These are phyloP conservation scores for Drosophila elegans DNA, from an alignment of 1,140 invertebrate species.

Conservation along the genomic window DNA sequence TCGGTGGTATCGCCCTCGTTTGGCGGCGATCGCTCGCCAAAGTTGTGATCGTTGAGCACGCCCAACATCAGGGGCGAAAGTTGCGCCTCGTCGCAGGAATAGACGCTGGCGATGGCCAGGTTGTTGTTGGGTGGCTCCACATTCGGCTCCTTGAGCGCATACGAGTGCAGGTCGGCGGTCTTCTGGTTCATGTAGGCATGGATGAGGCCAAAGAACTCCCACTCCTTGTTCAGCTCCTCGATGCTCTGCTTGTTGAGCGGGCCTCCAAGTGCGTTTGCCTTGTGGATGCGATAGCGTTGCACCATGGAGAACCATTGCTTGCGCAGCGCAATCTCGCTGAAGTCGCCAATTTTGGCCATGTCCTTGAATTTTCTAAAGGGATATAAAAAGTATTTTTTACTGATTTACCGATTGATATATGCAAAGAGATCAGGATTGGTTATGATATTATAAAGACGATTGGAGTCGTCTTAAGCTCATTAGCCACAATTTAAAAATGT, in stretches of 20 bases:
- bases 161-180: conserved; percentile 76
- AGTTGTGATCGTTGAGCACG: conserved; percentile 59
- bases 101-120: conserved; percentile 49
- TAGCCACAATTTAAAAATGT: too few relatives aligned
- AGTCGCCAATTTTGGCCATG: conserved; percentile 65
- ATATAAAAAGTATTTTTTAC: neutral
- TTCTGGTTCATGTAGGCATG: conserved; percentile 75
- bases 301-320: conserved; percentile 78
- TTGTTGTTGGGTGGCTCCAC: conserved; percentile 25
- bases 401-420: neutral
- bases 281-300: conserved; percentile 68
- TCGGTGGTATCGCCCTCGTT: neutral
- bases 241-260: conserved; percentile 51
- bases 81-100: conserved; percentile 28
- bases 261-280: conserved; percentile 45
- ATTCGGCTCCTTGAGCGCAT: conserved; percentile 74
- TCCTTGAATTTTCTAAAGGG: conserved; percentile 62
- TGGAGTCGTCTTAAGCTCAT: too few relatives aligned
- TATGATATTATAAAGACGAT: neutral
- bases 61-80: conserved; percentile 40
- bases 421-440: neutral
- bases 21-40: conserved; percentile 18
- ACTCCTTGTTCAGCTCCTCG: conserved; percentile 63
- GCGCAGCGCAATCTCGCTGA: conserved; percentile 68
- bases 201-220: conserved; percentile 77